A percentile compares a stretch with the other conserved stretches of the same genome.
These are phyloP conservation scores for Enoplosus armatus DNA, from an alignment of 2,797 vertebrate species.

Conservation along the genomic window DNA sequence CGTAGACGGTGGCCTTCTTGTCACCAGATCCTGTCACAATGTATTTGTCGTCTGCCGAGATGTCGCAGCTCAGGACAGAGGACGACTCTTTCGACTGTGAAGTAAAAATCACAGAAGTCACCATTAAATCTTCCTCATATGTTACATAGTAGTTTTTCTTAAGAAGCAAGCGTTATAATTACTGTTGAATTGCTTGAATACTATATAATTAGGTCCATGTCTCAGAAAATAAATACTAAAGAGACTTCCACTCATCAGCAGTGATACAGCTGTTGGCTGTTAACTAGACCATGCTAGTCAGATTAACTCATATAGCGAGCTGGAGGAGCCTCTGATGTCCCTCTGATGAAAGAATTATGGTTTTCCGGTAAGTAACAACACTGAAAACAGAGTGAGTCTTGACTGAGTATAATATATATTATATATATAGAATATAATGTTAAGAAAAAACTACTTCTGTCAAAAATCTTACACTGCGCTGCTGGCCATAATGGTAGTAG, in stretches of 20 bases:
- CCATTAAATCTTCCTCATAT: not conserved
- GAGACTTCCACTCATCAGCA: not conserved
- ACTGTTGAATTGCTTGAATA: not conserved
- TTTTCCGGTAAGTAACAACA: not conserved
- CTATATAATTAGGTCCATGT: not conserved
- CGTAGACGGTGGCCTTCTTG: conserved; percentile 90
- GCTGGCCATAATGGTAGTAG: not conserved
- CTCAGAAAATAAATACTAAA: not conserved
- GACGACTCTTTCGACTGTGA: conserved; percentile 89
- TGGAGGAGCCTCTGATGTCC: not conserved
- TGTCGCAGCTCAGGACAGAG: conserved; percentile 90
- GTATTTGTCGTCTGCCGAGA: conserved; percentile 90
- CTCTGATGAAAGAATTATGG: not conserved
- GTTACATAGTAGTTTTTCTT: not conserved
- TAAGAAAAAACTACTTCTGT: not conserved
- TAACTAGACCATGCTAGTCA: not conserved
- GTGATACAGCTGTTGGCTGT: not conserved
- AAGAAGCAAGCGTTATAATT: no score
- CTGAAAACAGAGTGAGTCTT: no score
- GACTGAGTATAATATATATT: no score
- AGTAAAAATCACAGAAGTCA: conserved; percentile 1
- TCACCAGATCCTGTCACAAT: conserved; percentile 90
- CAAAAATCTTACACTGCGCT: not conserved
- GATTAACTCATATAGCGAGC: not conserved
- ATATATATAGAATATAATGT: no score